Percentiles rank a stretch among this genome's conserved stretches.
phyloP scores from a whole-genome alignment of 2,888 invertebrate genomes.

The Nysson spinosus region DNA sequence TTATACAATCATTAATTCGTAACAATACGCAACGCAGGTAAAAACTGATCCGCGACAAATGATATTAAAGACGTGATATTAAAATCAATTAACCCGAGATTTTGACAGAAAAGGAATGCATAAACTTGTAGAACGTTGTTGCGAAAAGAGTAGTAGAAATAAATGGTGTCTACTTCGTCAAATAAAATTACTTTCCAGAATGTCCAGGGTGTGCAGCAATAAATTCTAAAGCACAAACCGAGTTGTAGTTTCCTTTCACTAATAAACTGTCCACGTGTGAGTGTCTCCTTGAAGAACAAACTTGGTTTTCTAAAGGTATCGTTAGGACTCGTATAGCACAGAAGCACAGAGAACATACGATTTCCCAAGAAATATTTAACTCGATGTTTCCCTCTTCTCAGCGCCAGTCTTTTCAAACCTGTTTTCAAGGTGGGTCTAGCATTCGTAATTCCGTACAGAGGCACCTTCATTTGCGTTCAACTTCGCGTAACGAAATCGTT shows the following conservation, averaged over 20 bases:
- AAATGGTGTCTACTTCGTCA: no score
- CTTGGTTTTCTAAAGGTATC: slow-evolving; percentile 45
- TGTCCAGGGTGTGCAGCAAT: no score
- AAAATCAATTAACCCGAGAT: no score
- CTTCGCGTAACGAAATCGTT: slow-evolving; percentile 65
- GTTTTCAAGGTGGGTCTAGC: slow-evolving; percentile 48
- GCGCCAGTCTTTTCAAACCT: slow-evolving; percentile 41
- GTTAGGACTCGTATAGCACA: slow-evolving; percentile 16
- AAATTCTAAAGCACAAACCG: slow-evolving; percentile 28
- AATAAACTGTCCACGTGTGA: not conserved
- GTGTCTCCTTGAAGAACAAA: slow-evolving; percentile 37
- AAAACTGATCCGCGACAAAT: no score
- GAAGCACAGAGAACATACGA: slow-evolving; percentile 44
- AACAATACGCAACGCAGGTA: no score
- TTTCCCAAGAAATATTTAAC: slow-evolving; percentile 26
- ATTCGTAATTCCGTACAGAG: slow-evolving; percentile 30
- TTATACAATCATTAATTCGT: no score
- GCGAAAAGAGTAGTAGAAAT: no score
- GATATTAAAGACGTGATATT: no score
- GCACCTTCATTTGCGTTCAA: slow-evolving; percentile 57
- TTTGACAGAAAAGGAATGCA: no score
- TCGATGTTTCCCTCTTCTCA: slow-evolving; percentile 8
- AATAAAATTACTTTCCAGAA: no score
- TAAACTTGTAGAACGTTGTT: no score
- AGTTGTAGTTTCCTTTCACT: slow-evolving; percentile 50